Evolutionary conservation across 2,113 vertebrate species (phyloP).

Genomic region (Atrichornis clamosus): DNA sequence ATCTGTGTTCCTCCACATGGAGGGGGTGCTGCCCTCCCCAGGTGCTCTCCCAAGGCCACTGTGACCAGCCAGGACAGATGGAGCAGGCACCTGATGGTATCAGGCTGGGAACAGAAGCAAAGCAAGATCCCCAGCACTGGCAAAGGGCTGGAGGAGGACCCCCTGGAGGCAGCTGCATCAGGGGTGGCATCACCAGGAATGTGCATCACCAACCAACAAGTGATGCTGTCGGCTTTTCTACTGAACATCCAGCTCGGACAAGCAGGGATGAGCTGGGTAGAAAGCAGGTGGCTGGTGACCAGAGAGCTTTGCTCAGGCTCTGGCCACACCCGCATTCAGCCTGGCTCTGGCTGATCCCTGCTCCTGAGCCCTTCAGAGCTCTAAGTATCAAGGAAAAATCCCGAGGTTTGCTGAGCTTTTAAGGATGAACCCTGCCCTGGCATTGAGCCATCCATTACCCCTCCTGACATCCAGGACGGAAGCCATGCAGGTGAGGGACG

Average conservation of each 20-base stretch:
- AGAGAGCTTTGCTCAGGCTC: not conserved
- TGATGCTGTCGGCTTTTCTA: not conserved
- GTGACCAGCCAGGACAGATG: not conserved
- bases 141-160: not conserved
- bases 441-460: fast-evolving
- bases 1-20: not conserved
- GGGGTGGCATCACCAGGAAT: not conserved
- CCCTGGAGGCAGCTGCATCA: not conserved
- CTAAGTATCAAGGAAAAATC: not conserved
- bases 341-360: not conserved
- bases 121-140: not conserved
- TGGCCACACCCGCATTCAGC: not conserved
- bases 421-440: not conserved
- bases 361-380: not conserved
- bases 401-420: not conserved
- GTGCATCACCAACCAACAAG: not conserved
- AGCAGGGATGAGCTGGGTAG: not conserved
- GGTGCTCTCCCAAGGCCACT: not conserved
- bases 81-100: not conserved
- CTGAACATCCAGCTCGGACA: not conserved
- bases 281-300: not conserved
- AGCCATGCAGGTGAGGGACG: not conserved
- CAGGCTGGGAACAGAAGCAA: not conserved
- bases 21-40: not conserved
- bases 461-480: not conserved